Conservation (phyloP, 2,113 vertebrate species). For the Nycticryphes semicollaris region DNA sequence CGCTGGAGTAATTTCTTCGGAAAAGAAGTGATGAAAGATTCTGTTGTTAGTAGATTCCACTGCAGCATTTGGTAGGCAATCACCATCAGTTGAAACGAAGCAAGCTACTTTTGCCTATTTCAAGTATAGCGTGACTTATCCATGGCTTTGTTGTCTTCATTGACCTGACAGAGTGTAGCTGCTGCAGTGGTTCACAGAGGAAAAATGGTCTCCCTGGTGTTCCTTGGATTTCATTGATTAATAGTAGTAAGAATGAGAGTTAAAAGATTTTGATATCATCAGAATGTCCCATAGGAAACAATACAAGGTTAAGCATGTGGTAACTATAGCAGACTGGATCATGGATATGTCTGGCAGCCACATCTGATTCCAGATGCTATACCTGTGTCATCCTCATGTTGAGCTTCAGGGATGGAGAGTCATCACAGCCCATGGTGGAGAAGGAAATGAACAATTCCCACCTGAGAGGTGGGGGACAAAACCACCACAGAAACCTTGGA, state of each 20-base stretch:
- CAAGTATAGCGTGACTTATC: neutral
- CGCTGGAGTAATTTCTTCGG: neutral
- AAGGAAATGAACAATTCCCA: neutral
- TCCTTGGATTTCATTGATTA: neutral
- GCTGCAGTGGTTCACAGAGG: neutral
- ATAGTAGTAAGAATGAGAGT: neutral
- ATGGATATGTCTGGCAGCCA: neutral
- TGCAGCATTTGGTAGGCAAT: neutral
- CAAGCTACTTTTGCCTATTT: neutral
- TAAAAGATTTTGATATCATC: neutral
- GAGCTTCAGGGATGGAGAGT: neutral
- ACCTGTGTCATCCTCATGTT: neutral
- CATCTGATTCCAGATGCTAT: rapidly evolving
- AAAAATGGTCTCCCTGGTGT: neutral
- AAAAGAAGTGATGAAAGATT: neutral
- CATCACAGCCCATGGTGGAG: neutral
- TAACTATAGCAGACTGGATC: neutral
- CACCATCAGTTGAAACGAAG: neutral
- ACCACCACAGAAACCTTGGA: neutral
- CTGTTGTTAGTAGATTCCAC: neutral
- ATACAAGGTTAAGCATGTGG: neutral
- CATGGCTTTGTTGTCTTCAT: neutral
- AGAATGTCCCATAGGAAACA: neutral
- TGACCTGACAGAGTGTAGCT: neutral
- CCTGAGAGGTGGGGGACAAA: neutral